A percentile compares a stretch with the other conserved stretches of the same genome.
Evolutionary conservation across 2,888 invertebrate species (phyloP).

Genomic region (Drosophila lutescens): DNA sequence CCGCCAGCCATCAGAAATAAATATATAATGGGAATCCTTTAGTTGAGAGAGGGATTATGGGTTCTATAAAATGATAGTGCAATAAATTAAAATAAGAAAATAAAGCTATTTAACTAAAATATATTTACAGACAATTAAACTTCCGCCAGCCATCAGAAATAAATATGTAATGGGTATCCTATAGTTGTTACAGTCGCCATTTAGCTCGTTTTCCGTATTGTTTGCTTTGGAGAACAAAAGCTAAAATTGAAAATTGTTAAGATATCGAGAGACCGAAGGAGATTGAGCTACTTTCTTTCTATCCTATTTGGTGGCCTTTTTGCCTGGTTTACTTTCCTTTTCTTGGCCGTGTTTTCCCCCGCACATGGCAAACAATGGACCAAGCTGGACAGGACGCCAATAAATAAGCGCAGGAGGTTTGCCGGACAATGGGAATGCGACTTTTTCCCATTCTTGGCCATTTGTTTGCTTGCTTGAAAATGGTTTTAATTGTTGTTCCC

Average conservation of each 20-base stretch:
- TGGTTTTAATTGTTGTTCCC: slow-evolving; percentile 76
- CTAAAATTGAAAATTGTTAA: slow-evolving; percentile 78
- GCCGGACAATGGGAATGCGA: slow-evolving; percentile 41
- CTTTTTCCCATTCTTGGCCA: slow-evolving; percentile 37
- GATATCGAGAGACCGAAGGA: slow-evolving; percentile 54
- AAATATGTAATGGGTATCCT: not conserved
- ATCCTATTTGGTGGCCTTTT: slow-evolving; percentile 70
- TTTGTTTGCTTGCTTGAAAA: slow-evolving; percentile 71
- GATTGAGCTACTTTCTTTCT: slow-evolving; percentile 64
- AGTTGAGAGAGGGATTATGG: no score
- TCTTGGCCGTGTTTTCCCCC: slow-evolving; percentile 31
- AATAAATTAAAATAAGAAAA: no score
- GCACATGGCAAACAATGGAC: slow-evolving; percentile 65
- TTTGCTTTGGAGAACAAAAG: slow-evolving; percentile 69
- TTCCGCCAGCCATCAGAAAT: no score
- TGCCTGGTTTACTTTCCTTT: slow-evolving; percentile 71
- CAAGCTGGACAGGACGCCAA: slow-evolving; percentile 67
- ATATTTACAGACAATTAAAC: no score
- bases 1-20: no score
- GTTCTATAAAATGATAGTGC: no score
- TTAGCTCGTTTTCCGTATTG: slow-evolving; percentile 41
- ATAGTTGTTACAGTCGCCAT: slow-evolving; percentile 2
- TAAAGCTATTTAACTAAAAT: no score
- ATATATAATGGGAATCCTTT: not conserved
- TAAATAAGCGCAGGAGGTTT: slow-evolving; percentile 67